Evolutionary conservation across 2,113 vertebrate species (phyloP), one percentile per base, ranked within the genome.

Genomic region (Cervus canadensis): DNA sequence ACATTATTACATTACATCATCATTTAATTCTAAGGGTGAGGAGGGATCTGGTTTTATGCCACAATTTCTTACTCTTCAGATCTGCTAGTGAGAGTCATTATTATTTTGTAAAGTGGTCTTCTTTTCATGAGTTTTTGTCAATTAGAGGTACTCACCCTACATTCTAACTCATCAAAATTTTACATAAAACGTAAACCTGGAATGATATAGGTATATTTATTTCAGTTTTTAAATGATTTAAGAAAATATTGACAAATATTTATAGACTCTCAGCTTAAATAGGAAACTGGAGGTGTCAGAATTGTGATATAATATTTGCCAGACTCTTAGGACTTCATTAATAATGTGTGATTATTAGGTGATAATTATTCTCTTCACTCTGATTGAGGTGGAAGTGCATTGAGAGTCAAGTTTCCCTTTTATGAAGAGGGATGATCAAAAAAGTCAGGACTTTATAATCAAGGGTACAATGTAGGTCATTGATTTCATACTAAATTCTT

Each of bases 401-500:
- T 92, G 6, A 74, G 50, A 59, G 45, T 84, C 4, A 71, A 83
- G 2, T 71, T 92, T 92, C 16, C 45, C 26, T 90, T 94, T 95
- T 64, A 60, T 43, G 36, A 62, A 81, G 48, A 74, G 23, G 48
- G 2, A 87, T 48, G 19, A 92, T 45, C 10, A 83, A 91, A 67
- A 84, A 84, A 48, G 43, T 71, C 40, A 48, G 7, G 76, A 84
- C 43, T 56, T 3, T 36, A 33, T 57, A 97, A 81, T 59, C 48
- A 86, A 90, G 82, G 26, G 33, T n/a, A 26, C 23, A 54, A 19
- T 52, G 30, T 7, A 52, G 23, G 16, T 40, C 78, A 84, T 93
- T 96, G 62, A 91, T 87, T 86, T 96, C 13, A 25, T 67, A 95
- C 56, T 81, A n/a, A 88, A n/a, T 91, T 92, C 15, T 36, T 78